These are phyloP conservation scores for Nymphalis c-album DNA, from an alignment of 2,888 invertebrate species.

Conservation along the genomic window DNA sequence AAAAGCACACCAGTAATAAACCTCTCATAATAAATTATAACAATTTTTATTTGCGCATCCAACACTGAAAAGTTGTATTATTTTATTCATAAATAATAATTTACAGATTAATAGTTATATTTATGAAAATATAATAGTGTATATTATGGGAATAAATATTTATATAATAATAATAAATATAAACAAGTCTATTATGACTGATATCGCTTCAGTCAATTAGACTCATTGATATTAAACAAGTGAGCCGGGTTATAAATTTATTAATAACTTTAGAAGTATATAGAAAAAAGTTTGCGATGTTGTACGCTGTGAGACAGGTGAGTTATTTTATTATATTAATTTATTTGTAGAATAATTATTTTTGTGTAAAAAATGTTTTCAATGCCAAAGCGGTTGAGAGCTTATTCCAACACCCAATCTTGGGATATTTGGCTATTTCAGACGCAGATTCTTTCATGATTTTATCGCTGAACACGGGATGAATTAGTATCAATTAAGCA, in stretches of 20 bases:
- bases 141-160: slow-evolving; percentile 37
- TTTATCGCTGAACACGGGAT: too few relatives aligned
- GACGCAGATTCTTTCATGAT: too few relatives aligned
- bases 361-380: too few relatives aligned
- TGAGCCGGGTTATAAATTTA: slow-evolving; percentile 27
- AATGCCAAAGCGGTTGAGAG: too few relatives aligned
- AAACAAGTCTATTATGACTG: slow-evolving; percentile 25
- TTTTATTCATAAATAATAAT: neutral
- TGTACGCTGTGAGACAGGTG: slow-evolving; percentile 78
- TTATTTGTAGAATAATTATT: too few relatives aligned
- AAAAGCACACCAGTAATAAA: too few relatives aligned
- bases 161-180: slow-evolving; percentile 23
- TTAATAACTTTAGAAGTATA: slow-evolving; percentile 34
- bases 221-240: slow-evolving; percentile 22
- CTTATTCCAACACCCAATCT: too few relatives aligned
- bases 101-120: slow-evolving; percentile 22
- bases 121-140: slow-evolving; percentile 26
- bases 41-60: slow-evolving; percentile 3
- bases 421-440: too few relatives aligned
- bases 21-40: neutral
- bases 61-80: slow-evolving; percentile 16
- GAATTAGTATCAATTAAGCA: too few relatives aligned
- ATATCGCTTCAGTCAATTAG: slow-evolving; percentile 16
- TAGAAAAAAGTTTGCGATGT: slow-evolving; percentile 53
- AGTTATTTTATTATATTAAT: slow-evolving; percentile 40